Conservation (phyloP, 2,888 invertebrate species). For the Eupithecia inturbata region DNA sequence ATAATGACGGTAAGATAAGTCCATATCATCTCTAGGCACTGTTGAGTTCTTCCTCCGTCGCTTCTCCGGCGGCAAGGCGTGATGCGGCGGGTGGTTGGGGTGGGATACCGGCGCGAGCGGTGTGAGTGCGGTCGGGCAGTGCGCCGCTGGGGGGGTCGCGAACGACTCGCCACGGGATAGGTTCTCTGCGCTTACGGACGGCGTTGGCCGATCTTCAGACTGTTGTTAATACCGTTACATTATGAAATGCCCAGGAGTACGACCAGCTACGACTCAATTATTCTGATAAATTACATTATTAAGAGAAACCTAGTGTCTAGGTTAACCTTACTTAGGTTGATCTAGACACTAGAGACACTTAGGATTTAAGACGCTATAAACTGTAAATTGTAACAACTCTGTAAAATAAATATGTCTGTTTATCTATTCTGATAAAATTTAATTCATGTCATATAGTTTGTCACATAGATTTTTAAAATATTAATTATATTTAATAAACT, state of each 20-base stretch:
- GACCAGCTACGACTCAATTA: background rate
- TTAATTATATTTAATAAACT: no score
- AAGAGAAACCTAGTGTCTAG: no score
- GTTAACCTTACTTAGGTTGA: no score
- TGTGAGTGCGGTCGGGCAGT: conserved; percentile 68
- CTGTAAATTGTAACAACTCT: no score
- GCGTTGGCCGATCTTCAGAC: conserved; percentile 79
- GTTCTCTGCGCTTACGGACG: conserved; percentile 79
- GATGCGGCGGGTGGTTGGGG: conserved; percentile 50
- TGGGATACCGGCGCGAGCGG: conserved; percentile 58
- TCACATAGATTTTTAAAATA: no score
- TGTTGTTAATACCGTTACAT: conserved; percentile 39
- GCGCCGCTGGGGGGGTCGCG: conserved; percentile 73
- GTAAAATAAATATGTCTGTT: no score
- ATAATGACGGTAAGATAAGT: conserved; percentile 72
- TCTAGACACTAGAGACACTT: no score
- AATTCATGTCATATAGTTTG: no score
- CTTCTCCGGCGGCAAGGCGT: conserved; percentile 68
- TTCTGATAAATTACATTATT: background rate
- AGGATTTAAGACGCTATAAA: no score
- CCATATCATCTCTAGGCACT: conserved; percentile 71
- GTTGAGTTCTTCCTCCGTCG: conserved; percentile 78
- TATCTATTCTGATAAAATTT: no score
- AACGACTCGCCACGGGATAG: conserved; percentile 75
- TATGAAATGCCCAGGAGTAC: background rate